A percentile compares a stretch with the other conserved stretches of the same genome.
phyloP scores from a whole-genome alignment of 2,888 invertebrate species.

The Calliopum simillimum region DNA sequence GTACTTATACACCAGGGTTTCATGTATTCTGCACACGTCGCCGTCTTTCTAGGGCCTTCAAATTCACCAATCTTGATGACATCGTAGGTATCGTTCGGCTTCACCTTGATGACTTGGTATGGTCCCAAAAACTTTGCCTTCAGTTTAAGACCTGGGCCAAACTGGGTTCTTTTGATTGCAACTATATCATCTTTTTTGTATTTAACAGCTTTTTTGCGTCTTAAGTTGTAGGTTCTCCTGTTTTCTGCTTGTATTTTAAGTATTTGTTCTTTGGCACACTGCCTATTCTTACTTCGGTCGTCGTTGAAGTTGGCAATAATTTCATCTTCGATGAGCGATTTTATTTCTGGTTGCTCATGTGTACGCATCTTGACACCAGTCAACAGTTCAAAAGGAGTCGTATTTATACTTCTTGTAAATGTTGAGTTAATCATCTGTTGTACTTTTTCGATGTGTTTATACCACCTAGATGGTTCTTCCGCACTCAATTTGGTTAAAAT shows the following conservation, averaged over 20 bases:
- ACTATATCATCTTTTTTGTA: slow-evolving; percentile 28
- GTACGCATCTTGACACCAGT: slow-evolving; percentile 33
- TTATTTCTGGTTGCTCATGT: slow-evolving; percentile 31
- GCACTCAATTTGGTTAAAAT: slow-evolving; percentile 37
- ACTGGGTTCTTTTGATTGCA: too few species aligned
- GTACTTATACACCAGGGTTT: not conserved
- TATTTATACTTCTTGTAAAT: too few species aligned
- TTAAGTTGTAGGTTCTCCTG: slow-evolving; percentile 20
- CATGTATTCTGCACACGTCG: slow-evolving; percentile 7
- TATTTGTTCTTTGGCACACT: too few species aligned
- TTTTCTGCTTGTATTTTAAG: too few species aligned
- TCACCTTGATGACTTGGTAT: slow-evolving; percentile 21
- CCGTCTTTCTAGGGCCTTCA: slow-evolving; percentile 29
- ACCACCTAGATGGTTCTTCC: slow-evolving; percentile 40
- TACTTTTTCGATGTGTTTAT: slow-evolving; percentile 30
- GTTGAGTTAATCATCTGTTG: slow-evolving; percentile 42
- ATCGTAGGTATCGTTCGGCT: slow-evolving; percentile 30
- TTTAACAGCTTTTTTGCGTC: slow-evolving; percentile 19
- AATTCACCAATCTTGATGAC: slow-evolving; percentile 21
- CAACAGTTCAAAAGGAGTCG: slow-evolving; percentile 36
- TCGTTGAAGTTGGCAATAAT: too few species aligned
- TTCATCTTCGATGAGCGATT: slow-evolving; percentile 37
- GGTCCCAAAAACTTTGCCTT: slow-evolving; percentile 31
- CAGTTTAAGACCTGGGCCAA: slow-evolving; percentile 33
- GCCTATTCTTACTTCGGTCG: too few species aligned